These are phyloP conservation scores for Heterodera carotae DNA, from an alignment of 1,140 invertebrate species.

Conservation along the genomic window DNA sequence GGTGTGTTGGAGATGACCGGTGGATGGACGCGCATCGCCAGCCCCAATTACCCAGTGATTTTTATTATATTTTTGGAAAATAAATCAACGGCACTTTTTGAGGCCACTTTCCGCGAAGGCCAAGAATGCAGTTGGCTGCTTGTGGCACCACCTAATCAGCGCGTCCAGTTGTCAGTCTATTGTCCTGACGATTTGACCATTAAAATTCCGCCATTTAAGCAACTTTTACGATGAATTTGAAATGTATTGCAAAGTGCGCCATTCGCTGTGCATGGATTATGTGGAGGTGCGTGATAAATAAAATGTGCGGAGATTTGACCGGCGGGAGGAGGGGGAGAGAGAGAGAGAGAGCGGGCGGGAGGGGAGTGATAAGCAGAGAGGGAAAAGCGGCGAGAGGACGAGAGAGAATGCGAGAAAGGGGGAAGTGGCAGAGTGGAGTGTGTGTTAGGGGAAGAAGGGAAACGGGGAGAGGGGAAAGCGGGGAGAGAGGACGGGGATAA, in stretches of 20 bases:
- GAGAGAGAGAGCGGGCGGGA: too few species aligned
- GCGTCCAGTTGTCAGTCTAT: constrained; percentile 48
- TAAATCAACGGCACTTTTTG: too few species aligned
- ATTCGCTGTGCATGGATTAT: constrained; percentile 65
- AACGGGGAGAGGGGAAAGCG: neutral
- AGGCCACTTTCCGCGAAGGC: constrained; percentile 58
- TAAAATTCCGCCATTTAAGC: neutral
- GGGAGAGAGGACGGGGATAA: too few species aligned
- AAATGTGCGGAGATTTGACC: too few species aligned
- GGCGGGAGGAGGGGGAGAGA: too few species aligned
- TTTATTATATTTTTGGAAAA: too few species aligned
- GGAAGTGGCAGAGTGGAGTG: too few species aligned
- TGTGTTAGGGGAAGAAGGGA: neutral
- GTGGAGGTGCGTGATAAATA: constrained; percentile 54
- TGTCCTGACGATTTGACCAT: neutral
- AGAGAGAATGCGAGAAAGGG: too few species aligned
- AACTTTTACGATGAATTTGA: constrained; percentile 64
- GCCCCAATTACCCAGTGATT: constrained; percentile 57
- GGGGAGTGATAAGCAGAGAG: too few species aligned
- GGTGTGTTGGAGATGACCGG: constrained; percentile 49
- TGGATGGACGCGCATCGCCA: constrained; percentile 52
- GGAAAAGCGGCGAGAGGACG: too few species aligned
- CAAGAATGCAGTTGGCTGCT: constrained; percentile 65
- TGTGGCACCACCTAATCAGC: constrained; percentile 55
- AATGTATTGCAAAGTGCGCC: constrained; percentile 58